phyloP scores from a whole-genome alignment of 2,797 vertebrate species.

The Anableps anableps region DNA sequence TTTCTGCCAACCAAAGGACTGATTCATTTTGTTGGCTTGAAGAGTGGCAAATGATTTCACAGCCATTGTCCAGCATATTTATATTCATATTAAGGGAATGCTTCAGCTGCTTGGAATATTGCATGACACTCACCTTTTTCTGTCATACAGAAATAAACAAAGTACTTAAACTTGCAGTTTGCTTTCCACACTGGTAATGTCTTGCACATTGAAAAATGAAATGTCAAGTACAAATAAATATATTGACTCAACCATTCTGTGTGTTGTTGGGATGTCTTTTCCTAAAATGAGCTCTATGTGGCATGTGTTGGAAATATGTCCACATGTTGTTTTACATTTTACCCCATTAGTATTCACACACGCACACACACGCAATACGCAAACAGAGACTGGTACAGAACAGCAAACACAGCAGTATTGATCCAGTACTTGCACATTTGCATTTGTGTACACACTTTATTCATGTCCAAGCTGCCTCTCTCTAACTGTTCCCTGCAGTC shows the following conservation, averaged over 20 bases:
- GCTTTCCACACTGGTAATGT: not conserved
- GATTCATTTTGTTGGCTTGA: not conserved
- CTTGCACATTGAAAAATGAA: slow-evolving; percentile 13
- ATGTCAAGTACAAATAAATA: slow-evolving; percentile 15
- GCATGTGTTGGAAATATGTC: slow-evolving; percentile 36
- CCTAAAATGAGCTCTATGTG: slow-evolving; percentile 27
- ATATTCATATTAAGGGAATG: slow-evolving; percentile 9
- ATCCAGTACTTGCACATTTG: slow-evolving; percentile 57
- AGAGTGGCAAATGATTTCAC: not conserved
- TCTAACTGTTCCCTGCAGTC: slow-evolving; percentile 57
- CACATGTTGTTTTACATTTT: slow-evolving; percentile 56
- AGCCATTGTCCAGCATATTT: not conserved
- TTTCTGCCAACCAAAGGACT: not conserved
- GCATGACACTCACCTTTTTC: not conserved
- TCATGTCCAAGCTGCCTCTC: slow-evolving; percentile 56
- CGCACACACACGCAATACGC: slow-evolving; percentile 11
- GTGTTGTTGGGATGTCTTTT: slow-evolving; percentile 29
- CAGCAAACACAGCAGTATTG: slow-evolving; percentile 75
- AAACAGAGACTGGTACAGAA: slow-evolving; percentile 63
- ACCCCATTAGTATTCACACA: slow-evolving; percentile 38
- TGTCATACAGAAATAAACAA: slow-evolving; percentile 4
- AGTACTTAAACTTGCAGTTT: slow-evolving; percentile 10
- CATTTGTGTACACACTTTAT: slow-evolving; percentile 69
- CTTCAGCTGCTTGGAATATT: slow-evolving; percentile 7
- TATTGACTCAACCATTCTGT: slow-evolving; percentile 32